phyloP scores from a whole-genome alignment of 2,113 vertebrate species.

The Caretta caretta region DNA sequence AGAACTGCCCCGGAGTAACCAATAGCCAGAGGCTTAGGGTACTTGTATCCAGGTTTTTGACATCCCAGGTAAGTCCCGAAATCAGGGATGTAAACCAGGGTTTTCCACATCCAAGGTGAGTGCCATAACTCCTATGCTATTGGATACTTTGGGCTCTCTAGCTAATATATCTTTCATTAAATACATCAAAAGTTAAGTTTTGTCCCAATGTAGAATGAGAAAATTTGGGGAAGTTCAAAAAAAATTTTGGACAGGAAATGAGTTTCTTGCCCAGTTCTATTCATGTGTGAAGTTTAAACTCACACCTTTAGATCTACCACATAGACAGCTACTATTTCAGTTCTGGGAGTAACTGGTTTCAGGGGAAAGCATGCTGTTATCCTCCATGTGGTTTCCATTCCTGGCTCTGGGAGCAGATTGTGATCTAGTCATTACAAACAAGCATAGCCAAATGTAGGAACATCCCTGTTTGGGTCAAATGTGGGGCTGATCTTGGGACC shows the following conservation, averaged over 20 bases:
- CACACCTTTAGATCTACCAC: neutral
- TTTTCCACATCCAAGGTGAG: neutral
- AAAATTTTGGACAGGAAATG: neutral
- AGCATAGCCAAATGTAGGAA: neutral
- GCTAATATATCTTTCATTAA: neutral
- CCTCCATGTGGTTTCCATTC: neutral
- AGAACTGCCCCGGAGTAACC: neutral
- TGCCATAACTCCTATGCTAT: neutral
- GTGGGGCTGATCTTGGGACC: neutral
- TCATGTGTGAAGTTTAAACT: neutral
- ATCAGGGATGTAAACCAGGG: neutral
- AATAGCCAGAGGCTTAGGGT: neutral
- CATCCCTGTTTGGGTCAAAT: neutral
- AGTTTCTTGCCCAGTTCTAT: neutral
- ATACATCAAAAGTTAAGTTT: neutral
- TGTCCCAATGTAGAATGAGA: neutral
- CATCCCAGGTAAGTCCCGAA: neutral
- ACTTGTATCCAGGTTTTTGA: neutral
- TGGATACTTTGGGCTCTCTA: neutral
- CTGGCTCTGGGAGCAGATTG: neutral
- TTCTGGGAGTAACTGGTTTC: neutral
- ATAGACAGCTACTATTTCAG: neutral
- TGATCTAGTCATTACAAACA: neutral
- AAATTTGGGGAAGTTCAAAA: neutral
- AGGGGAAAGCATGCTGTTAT: neutral